These are phyloP conservation scores for Acinonyx jubatus DNA, from an alignment of 2,113 vertebrate species.

Conservation along the genomic window DNA sequence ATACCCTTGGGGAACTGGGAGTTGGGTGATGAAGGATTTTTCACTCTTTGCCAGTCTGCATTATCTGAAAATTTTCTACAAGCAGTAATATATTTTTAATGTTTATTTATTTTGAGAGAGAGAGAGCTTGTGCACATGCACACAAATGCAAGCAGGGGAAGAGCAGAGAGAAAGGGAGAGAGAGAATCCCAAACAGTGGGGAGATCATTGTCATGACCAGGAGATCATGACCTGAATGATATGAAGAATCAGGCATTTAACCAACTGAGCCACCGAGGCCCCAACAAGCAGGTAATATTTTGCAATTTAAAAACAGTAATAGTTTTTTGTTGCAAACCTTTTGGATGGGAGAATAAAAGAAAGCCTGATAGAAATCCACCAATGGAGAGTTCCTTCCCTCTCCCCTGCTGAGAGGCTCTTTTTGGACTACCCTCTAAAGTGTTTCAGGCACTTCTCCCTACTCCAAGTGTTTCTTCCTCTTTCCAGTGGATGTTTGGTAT, in stretches of 20 bases:
- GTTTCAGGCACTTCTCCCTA: background rate
- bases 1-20: background rate
- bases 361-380: background rate
- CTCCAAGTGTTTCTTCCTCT: background rate
- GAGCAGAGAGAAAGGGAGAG: too few species aligned
- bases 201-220: too few species aligned
- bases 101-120: too few species aligned
- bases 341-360: background rate
- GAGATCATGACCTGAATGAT: too few species aligned
- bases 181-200: too few species aligned
- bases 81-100: background rate
- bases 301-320: conserved; percentile 16
- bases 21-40: background rate
- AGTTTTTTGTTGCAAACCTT: background rate
- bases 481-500: background rate
- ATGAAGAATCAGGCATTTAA: too few species aligned
- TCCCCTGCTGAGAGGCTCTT: background rate
- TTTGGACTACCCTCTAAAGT: background rate
- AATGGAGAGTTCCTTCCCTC: background rate
- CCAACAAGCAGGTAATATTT: background rate
- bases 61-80: background rate
- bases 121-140: too few species aligned
- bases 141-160: too few species aligned
- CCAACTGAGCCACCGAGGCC: too few species aligned
- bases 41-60: background rate